Evolutionary conservation across 2,797 vertebrate species (phyloP).

Genomic region (Rhabdomys pumilio): DNA sequence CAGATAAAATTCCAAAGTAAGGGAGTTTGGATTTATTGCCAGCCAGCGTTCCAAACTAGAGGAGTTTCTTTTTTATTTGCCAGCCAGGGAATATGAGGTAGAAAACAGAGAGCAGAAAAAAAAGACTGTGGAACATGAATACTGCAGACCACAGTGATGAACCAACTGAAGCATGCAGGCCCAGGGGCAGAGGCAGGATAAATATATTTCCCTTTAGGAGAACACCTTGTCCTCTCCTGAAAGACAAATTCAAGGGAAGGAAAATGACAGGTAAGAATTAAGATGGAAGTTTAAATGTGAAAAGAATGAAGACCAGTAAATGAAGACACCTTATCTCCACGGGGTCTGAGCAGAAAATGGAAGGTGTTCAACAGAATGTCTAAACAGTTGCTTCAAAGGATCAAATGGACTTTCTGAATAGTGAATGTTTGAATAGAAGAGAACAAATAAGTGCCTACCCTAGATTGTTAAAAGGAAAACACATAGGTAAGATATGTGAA

Average conservation of each 20-base stretch:
- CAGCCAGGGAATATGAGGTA: not conserved
- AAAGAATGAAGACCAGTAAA: not conserved
- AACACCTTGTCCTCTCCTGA: not conserved
- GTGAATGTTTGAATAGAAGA: not conserved
- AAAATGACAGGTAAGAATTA: constrained; percentile 29
- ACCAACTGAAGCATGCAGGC: not conserved
- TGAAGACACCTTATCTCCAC: not conserved
- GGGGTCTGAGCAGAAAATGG: not conserved
- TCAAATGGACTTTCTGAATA: not conserved
- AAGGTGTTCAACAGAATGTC: not conserved
- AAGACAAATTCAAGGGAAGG: not conserved
- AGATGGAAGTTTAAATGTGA: not conserved
- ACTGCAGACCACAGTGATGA: not conserved
- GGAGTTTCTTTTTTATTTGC: not conserved
- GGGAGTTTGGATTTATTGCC: not conserved
- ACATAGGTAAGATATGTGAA: not conserved
- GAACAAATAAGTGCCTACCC: too few relatives aligned
- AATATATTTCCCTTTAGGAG: not conserved
- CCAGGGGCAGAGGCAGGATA: not conserved
- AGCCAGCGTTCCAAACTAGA: not conserved
- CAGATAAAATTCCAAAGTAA: constrained; percentile 24
- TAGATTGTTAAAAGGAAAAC: not conserved
- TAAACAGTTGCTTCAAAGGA: not conserved
- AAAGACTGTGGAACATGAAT: not conserved
- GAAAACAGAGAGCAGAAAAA: constrained; percentile 13